These are phyloP conservation scores for Podarcis lilfordi DNA, from an alignment of 2,797 vertebrate genomes.

Conservation along the genomic window DNA sequence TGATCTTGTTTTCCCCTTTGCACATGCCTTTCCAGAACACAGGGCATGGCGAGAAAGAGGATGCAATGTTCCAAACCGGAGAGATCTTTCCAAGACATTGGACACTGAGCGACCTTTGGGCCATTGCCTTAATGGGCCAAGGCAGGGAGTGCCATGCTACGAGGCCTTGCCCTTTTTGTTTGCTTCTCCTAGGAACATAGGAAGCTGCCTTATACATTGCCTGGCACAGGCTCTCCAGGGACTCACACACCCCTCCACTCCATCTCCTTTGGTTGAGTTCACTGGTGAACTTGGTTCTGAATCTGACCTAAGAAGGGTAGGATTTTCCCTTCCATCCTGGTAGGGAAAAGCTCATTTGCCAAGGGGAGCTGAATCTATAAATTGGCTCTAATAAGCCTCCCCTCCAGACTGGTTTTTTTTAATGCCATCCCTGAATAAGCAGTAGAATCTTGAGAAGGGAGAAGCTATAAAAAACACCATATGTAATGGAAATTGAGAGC, in stretches of 20 bases:
- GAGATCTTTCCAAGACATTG: background rate
- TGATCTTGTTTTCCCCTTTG: background rate
- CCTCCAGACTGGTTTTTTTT: background rate
- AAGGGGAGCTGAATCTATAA: background rate
- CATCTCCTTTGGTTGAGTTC: background rate
- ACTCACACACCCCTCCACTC: too few relatives aligned
- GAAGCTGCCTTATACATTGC: too few relatives aligned
- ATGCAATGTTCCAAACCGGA: background rate
- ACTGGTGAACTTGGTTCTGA: background rate
- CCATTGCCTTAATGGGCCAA: background rate
- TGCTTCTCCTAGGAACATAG: too few relatives aligned
- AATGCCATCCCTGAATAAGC: background rate
- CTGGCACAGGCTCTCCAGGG: too few relatives aligned
- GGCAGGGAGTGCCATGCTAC: background rate
- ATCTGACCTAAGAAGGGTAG: background rate
- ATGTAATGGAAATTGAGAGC: too few relatives aligned
- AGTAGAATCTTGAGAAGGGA: too few relatives aligned
- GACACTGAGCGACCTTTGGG: background rate
- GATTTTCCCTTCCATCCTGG: background rate
- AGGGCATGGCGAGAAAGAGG: background rate
- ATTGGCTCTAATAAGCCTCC: background rate
- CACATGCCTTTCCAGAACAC: background rate
- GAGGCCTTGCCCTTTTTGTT: background rate
- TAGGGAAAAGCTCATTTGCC: background rate
- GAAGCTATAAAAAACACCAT: background rate